Percentiles rank a stretch among this genome's conserved stretches.
Conservation (phyloP, 2,113 vertebrate genomes). For the Perca flavescens region DNA sequence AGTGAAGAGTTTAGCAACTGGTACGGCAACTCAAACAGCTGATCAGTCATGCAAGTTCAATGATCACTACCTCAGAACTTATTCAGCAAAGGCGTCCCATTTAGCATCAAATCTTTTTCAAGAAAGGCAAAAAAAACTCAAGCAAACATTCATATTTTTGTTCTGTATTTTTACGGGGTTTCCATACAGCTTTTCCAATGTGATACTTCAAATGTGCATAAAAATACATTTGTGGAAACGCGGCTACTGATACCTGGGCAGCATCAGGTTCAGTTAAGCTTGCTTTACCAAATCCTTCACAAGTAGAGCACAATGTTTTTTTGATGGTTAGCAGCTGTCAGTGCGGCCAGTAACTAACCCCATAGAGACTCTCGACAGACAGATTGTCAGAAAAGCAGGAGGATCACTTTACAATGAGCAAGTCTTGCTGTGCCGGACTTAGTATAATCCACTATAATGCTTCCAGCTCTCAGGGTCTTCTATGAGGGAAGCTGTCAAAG, state of each 20-base stretch:
- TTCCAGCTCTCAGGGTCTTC: conserved; percentile 33
- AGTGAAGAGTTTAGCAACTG: no score
- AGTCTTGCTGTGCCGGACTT: conserved; percentile 49
- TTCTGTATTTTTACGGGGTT: no score
- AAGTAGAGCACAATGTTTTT: not conserved
- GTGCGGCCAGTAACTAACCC: conserved; percentile 1
- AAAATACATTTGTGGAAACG: no score
- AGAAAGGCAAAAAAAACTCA: no score
- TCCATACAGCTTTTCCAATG: no score
- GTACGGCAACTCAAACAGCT: no score
- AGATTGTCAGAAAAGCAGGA: conserved; percentile 45
- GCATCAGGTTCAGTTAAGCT: not conserved
- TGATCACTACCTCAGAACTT: no score
- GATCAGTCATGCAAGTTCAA: no score
- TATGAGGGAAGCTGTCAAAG: conserved; percentile 45
- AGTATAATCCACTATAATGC: conserved; percentile 60
- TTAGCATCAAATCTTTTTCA: no score
- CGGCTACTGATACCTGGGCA: not conserved
- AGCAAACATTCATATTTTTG: no score
- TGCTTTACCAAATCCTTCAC: not conserved
- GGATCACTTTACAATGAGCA: conserved; percentile 35
- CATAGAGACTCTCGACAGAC: not conserved
- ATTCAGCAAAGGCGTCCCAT: no score
- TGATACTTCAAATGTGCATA: no score
- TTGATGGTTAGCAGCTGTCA: conserved; percentile 20